Conservation (phyloP, 2,113 vertebrate species). For the Petaurus breviceps region DNA sequence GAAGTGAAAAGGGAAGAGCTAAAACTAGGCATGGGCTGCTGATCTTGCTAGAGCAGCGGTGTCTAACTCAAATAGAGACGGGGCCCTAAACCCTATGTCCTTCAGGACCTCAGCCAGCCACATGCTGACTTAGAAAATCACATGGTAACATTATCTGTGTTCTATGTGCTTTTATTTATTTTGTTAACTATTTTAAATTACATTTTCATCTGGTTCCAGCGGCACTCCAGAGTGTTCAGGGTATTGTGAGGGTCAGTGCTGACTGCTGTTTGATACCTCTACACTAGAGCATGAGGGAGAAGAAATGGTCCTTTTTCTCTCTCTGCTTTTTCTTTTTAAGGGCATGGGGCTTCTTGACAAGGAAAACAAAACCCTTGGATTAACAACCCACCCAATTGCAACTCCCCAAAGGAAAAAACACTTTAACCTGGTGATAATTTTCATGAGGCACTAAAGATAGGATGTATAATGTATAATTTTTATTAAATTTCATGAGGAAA, state of each 20-base stretch:
- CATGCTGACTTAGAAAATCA: neutral
- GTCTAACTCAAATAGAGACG: neutral
- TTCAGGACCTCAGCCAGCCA: neutral
- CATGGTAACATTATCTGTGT: neutral
- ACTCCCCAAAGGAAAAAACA: slow-evolving; percentile 38
- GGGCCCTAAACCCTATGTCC: neutral
- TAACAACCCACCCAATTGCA: neutral
- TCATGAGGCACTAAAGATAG: neutral
- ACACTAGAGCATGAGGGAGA: neutral
- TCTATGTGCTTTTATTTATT: neutral
- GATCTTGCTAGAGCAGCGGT: neutral
- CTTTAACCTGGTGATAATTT: slow-evolving; percentile 24
- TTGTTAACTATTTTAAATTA: neutral
- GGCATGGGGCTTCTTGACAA: slow-evolving; percentile 18
- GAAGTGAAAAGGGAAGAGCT: slow-evolving; percentile 31
- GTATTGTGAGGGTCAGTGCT: neutral
- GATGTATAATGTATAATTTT: slow-evolving; percentile 13
- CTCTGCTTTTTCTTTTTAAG: slow-evolving; percentile 19
- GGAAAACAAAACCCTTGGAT: neutral
- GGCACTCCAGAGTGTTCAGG: neutral
- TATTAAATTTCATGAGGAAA: neutral
- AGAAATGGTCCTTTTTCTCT: slow-evolving; percentile 47
- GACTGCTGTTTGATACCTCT: neutral
- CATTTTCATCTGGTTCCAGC: neutral
- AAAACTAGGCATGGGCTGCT: neutral